phyloP scores from a whole-genome alignment of 2,888 invertebrate species.

The Andrena praecox region DNA sequence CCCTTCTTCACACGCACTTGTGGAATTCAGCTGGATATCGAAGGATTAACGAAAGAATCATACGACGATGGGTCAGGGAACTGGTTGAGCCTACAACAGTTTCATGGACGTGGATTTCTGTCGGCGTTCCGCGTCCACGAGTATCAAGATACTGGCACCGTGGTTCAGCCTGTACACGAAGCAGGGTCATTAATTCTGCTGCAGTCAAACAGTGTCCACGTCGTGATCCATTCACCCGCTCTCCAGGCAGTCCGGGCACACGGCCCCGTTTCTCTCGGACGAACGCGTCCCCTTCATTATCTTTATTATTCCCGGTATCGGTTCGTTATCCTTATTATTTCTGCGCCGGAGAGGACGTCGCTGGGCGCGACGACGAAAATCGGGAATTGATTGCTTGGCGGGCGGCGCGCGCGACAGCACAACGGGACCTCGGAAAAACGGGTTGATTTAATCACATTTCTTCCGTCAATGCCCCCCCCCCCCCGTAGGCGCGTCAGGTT shows the following conservation, averaged over 20 bases:
- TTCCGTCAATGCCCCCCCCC: slow-evolving; percentile 24
- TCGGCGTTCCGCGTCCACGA: no score
- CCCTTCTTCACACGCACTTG: no score
- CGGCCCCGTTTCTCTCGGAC: background rate
- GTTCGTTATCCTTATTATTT: slow-evolving; percentile 63
- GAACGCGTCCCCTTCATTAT: slow-evolving; percentile 58
- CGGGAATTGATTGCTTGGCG: slow-evolving; percentile 48
- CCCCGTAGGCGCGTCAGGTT: slow-evolving; percentile 23
- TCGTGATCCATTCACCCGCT: slow-evolving; percentile 28
- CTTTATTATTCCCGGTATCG: slow-evolving; percentile 66
- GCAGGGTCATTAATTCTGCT: slow-evolving; percentile 65
- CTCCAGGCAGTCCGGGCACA: slow-evolving; percentile 3
- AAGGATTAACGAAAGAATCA: no score
- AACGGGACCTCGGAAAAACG: background rate
- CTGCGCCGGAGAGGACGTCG: slow-evolving; percentile 5
- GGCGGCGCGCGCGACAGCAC: background rate
- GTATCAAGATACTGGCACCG: background rate
- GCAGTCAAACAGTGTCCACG: slow-evolving; percentile 68
- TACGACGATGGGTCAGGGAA: no score
- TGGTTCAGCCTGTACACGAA: slow-evolving; percentile 21
- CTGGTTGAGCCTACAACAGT: no score
- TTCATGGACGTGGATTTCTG: no score
- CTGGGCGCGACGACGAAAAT: slow-evolving; percentile 9
- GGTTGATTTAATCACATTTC: slow-evolving; percentile 50
- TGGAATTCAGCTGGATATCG: no score